Evolutionary conservation across 2,113 vertebrate species (phyloP).

Genomic region (Oenanthe melanoleuca): DNA sequence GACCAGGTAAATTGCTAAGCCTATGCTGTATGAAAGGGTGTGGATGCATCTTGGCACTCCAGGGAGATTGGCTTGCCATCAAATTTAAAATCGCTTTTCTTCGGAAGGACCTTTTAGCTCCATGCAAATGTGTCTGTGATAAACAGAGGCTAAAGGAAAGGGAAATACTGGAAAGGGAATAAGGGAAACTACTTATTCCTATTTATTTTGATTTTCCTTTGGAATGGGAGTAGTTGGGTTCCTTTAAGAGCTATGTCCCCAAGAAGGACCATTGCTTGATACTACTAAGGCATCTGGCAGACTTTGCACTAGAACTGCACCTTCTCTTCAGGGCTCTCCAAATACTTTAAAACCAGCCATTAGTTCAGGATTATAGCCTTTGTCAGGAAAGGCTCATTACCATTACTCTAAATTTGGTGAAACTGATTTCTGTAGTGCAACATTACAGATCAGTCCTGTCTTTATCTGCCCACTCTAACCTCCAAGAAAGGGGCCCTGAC

Average conservation of each 20-base stretch:
- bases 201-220: neutral
- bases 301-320: neutral
- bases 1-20: slow-evolving; percentile 66
- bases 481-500: neutral
- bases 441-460: neutral
- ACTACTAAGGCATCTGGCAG: slow-evolving; percentile 32
- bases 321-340: neutral
- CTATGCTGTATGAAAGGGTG: neutral
- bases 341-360: neutral
- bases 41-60: neutral
- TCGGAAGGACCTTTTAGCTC: neutral
- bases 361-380: neutral
- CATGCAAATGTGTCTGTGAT: neutral
- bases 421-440: neutral
- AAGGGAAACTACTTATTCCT: neutral
- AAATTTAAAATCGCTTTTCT: neutral
- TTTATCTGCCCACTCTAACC: neutral
- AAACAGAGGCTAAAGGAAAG: neutral
- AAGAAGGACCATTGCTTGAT: neutral
- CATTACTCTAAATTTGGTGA: neutral
- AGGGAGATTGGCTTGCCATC: neutral
- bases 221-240: neutral
- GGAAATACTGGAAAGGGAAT: neutral
- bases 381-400: neutral
- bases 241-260: too few species aligned